Base-by-base conservation (phyloP, 2,797 vertebrate genomes). In the Danio albolineatus region DNA sequence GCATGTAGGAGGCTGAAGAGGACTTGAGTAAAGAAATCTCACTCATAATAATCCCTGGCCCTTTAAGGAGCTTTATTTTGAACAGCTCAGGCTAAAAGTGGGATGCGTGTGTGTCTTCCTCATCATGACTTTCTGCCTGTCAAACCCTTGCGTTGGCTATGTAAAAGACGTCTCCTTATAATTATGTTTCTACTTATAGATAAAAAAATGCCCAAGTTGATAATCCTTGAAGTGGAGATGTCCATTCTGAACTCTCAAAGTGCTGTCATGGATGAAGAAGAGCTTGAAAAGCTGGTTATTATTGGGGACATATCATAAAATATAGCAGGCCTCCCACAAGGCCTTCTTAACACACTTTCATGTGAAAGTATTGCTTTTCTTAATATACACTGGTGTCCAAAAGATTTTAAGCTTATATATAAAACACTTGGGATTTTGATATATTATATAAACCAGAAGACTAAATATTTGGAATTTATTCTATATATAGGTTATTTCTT, bases 21-120 rank as follows among this genome's bases (percentile, higher is more conserved):
- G 17, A 61, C 39, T 79, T 36, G 61, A 76, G 61, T 36, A 19
- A 46, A 67, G 69, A 84, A 80, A 64, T 83, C 66, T 81, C n/a
- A 59, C 81, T 74, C 65, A 76, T 86, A 84, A 75, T 76, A 86
- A 86, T 85, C 79, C 81, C 57, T 53, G 73, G 67, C 83, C 75
- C 72, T 89, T 81, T 87, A 82, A 87, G 82, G 46, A 84, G 72
- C 69, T 82, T 85, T 85, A 81, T 83, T 82, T 67, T 17, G 2
- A 80, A 75, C 70, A 57, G 70, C 78, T 83, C 54, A 64, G 74
- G 79, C 73, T 78, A 65, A 82, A 69, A 87, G 80, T 78, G 60
- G 71, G 71, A 36, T 84, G 65, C 73, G 62, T 79, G 21, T 84
- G 65, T 73, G 62, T 79, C 80, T 66, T 84, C 53, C 60, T 67